Percentiles rank a stretch among this genome's conserved stretches.
Conservation (phyloP, 2,113 vertebrate genomes). For the Gobius niger region DNA sequence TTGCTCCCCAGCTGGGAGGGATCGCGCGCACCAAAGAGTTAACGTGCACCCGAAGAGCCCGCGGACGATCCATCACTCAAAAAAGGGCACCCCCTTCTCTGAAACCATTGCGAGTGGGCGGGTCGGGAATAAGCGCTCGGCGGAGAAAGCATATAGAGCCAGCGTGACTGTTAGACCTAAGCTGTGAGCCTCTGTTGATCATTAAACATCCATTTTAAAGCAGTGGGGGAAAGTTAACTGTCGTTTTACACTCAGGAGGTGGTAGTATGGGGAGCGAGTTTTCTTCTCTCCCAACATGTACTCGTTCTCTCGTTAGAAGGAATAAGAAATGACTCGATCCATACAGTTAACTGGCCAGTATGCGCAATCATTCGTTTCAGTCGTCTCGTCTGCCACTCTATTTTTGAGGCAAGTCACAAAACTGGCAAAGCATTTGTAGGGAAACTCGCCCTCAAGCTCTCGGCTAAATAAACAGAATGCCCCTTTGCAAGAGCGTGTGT, state of each 20-base stretch:
- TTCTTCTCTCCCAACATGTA: conserved; percentile 20
- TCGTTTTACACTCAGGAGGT: conserved; percentile 69
- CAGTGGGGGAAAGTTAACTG: conserved; percentile 75
- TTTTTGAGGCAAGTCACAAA: conserved; percentile 50
- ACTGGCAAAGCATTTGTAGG: conserved; percentile 39
- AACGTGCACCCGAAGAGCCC: conserved; percentile 65
- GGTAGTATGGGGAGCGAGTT: conserved; percentile 32
- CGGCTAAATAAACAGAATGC: conserved; percentile 52
- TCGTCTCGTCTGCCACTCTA: conserved; percentile 62
- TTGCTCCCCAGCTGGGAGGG: conserved; percentile 60
- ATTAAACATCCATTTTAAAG: conserved; percentile 76
- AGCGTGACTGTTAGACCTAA: conserved; percentile 52
- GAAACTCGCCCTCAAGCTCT: conserved; percentile 47
- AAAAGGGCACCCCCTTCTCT: conserved; percentile 42
- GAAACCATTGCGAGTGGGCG: conserved; percentile 47
- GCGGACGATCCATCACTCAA: conserved; percentile 74
- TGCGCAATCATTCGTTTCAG: conserved; percentile 56
- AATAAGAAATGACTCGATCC: conserved; percentile 43
- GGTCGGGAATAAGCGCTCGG: conserved; percentile 15
- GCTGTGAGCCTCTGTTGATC: conserved; percentile 66
- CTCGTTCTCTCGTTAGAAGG: conserved; percentile 25
- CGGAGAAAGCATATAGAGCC: conserved; percentile 39
- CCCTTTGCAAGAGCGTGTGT: conserved; percentile 19
- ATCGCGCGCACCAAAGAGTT: conserved; percentile 68
- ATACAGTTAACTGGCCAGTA: conserved; percentile 53